These are phyloP conservation scores for Heliconius ismenius DNA, from an alignment of 2,888 invertebrate species.

Conservation along the genomic window DNA sequence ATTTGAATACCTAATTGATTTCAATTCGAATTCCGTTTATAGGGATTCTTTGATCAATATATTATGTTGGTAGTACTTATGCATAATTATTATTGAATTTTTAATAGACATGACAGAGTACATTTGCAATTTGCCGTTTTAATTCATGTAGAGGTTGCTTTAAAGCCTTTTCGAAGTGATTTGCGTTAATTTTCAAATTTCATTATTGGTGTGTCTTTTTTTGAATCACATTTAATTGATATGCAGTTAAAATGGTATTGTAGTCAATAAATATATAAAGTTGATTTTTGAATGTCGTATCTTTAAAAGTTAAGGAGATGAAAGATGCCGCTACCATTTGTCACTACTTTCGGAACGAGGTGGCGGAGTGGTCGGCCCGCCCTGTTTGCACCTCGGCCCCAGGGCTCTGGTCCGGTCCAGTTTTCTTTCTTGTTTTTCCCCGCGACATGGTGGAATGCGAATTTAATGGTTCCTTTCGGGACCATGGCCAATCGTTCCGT, in stretches of 20 bases:
- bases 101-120: conserved; percentile 32
- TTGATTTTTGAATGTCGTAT: conserved; percentile 51
- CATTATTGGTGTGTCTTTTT: conserved; percentile 74
- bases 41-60: conserved; percentile 18
- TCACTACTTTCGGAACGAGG: conserved; percentile 78
- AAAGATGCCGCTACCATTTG: conserved; percentile 80
- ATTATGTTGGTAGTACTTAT: conserved; percentile 8
- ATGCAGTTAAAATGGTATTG: conserved; percentile 47
- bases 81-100: conserved; percentile 21
- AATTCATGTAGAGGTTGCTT: conserved; percentile 63
- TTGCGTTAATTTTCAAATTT: conserved; percentile 79
- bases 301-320: conserved; percentile 62
- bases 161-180: conserved; percentile 66
- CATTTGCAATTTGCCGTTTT: conserved; percentile 51
- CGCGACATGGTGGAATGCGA: conserved; percentile 62
- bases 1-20: neutral
- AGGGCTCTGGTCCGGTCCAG: conserved; percentile 44
- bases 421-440: conserved; percentile 65
- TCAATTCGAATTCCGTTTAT: neutral
- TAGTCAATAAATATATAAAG: conserved; percentile 49
- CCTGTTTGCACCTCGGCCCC: conserved; percentile 71
- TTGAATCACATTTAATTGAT: conserved; percentile 55
- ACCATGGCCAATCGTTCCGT: conserved; percentile 72
- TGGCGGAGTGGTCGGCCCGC: conserved; percentile 74
- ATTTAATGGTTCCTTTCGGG: conserved; percentile 71